Percentiles rank a stretch among this genome's conserved stretches.
Conservation (phyloP, 2,113 vertebrate genomes). For the Elephantulus edwardii region DNA sequence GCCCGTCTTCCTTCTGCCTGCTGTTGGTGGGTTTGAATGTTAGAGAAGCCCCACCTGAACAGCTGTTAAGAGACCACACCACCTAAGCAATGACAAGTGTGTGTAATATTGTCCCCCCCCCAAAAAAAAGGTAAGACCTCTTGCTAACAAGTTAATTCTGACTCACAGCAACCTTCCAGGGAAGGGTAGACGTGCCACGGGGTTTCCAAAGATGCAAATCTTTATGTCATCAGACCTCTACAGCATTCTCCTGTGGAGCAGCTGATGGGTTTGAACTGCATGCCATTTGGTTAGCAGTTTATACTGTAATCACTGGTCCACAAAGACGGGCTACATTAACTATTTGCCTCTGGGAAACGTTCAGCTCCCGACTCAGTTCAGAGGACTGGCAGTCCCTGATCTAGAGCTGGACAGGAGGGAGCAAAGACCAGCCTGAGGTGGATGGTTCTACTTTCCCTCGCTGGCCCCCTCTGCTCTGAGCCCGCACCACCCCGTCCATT, state of each 20-base stretch:
- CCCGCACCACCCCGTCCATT: too few relatives aligned
- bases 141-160: not conserved
- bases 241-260: not conserved
- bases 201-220: not conserved
- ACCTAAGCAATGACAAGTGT: too few relatives aligned
- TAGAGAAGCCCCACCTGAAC: too few relatives aligned
- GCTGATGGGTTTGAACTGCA: not conserved
- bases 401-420: not conserved
- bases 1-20: too few relatives aligned
- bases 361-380: not conserved
- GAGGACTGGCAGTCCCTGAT: not conserved
- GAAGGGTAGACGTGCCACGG: not conserved
- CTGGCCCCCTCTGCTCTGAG: too few relatives aligned
- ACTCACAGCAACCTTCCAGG: not conserved
- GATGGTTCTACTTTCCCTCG: rapidly evolving
- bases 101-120: not conserved
- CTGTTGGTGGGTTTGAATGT: too few relatives aligned
- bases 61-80: too few relatives aligned
- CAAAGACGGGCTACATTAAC: not conserved
- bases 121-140: not conserved
- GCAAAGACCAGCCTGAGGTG: not conserved
- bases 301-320: not conserved
- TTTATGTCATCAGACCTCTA: not conserved
- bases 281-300: not conserved
- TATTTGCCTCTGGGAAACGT: not conserved